These are phyloP conservation scores for Trachelus troglodyta DNA, from an alignment of 2,888 invertebrate species.

Conservation along the genomic window DNA sequence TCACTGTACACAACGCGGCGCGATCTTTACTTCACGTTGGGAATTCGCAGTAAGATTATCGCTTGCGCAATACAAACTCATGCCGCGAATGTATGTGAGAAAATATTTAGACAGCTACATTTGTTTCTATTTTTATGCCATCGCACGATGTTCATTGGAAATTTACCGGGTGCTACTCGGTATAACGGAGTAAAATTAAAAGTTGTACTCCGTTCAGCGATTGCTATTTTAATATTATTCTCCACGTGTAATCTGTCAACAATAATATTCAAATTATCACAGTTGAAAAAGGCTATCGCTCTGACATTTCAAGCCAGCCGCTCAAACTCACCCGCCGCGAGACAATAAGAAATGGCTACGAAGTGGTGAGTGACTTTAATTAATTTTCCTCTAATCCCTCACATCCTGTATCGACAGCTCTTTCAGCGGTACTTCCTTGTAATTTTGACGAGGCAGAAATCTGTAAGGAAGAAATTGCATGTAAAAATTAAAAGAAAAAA, in stretches of 20 bases:
- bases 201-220: background rate
- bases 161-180: background rate
- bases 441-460: slow-evolving; percentile 36
- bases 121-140: slow-evolving; percentile 3
- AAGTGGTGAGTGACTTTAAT: background rate
- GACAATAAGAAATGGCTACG: background rate
- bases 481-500: background rate
- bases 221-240: background rate
- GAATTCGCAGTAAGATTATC: background rate
- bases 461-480: slow-evolving; percentile 13
- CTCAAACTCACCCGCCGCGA: background rate
- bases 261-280: background rate
- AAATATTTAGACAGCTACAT: background rate
- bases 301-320: background rate
- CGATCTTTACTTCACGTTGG: background rate
- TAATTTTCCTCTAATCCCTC: background rate
- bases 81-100: background rate
- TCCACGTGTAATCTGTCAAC: background rate
- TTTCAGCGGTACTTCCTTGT: slow-evolving; percentile 37
- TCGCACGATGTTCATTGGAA: background rate
- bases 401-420: slow-evolving; percentile 12
- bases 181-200: too few relatives aligned
- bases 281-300: background rate
- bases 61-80: background rate
- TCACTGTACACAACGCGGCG: background rate